Evolutionary conservation across 2,888 invertebrate genomes (phyloP), one percentile per base, ranked within the genome.

Genomic region (Parnassius glacialis): DNA sequence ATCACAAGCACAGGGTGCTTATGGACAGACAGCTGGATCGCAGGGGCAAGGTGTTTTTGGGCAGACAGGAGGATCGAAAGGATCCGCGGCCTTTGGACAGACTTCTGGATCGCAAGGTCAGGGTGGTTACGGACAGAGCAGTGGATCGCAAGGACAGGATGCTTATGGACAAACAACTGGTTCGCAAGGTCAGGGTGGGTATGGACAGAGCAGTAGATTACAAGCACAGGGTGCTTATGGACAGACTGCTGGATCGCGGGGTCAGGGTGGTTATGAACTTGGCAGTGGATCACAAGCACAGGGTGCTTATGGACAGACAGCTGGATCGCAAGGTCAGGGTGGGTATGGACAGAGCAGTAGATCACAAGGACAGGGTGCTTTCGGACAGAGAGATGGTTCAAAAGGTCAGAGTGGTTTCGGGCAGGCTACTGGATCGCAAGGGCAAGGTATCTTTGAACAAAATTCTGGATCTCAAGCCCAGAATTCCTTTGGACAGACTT

Each of bases 151-250:
- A 55, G 53, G 54, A 10, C 54, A 60, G 43, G 43, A 44, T 20
- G 13, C n/a, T 9, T 55, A 34, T 43, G 57, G 57, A 43, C 34
- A 57, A 11, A 44, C 9, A 47, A 10, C 44, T 50, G 54, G 59
- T 56, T 52, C 52, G 5, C 65, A 62, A 47, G 43, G 50, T 9
- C 64, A 61, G 34, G 68, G 64, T 47, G 53, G 16, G 2, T 53
- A 20, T 13, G 53, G 58, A n/a, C 52, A 51, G n/a, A 25, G 10
- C 16, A 43, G 12, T 20, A 25, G 52, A 2, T 20, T 70, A 9
- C 69, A 71, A 64, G 68, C 61, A 45, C 65, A 66, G 60, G 60
- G 54, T 64, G 42, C 51, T 43, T 61, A 43, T 9, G 58, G 58
- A 5, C 58, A 58, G 44, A 44, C 25, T 55, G 10, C 48, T 57